Base-by-base conservation (phyloP, 64 coral and sea anemone species). In the Pocillopora verrucosa region DNA sequence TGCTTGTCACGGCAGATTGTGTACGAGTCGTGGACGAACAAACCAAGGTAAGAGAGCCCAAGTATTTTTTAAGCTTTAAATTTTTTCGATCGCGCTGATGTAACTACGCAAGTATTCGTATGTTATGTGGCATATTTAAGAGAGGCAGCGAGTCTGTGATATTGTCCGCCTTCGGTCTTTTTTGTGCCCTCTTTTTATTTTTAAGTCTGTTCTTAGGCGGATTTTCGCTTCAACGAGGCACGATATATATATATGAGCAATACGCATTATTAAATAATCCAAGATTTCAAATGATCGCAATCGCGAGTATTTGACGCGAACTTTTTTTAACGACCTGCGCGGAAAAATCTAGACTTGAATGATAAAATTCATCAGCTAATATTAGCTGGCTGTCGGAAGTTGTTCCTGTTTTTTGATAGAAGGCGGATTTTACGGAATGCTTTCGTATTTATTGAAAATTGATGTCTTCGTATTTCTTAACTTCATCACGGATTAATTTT, bases 1-100 rank as follows among this genome's bases (percentile, higher is more conserved):
- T 95, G 24, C 78, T 95, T 63, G 93, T 95, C 6, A 95, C 93
- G 26, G 89, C 89, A 38, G 93, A 95, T 37, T 95, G 93, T 38
- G 87, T 95, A 12, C 93, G 93, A 57, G 93, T 95, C 9, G 93
- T 95, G 19, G 93, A 95, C 16, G 93, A 95, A 82, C 78, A 95
- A 76, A 95, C 93, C 10, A 95, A 95, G 88, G 93, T 95, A 74
- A 69, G 89, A 70, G 16, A 38, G 56, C 7, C 22, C 20, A 1
- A 26, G 41, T 73, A n/a, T 24, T 89, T 67, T 72, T 45, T 14
- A 67, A 61, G 35, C 25, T 34, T 35, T 26, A 37, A 26, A 9
- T 67, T 41, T 58, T 81, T 59, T 72, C 59, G 68, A 57, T 16
- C 73, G 13, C 22, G 22, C 67, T 70, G 67, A n/a, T 69, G 67